phyloP scores from a whole-genome alignment of 2,113 vertebrate species.

The Vidua macroura region DNA sequence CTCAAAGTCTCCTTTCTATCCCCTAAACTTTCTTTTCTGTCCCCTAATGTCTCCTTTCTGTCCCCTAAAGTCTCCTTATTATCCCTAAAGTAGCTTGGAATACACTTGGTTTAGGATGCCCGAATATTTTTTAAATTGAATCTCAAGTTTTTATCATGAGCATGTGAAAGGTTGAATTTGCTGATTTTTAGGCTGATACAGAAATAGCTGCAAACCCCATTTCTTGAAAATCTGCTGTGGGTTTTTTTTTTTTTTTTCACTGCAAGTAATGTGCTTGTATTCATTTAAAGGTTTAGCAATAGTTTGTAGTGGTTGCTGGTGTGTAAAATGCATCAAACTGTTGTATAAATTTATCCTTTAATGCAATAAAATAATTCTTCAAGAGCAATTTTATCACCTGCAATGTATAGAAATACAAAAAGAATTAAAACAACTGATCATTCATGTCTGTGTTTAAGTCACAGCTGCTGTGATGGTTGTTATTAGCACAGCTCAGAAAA shows the following conservation, averaged over 20 bases:
- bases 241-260: not conserved
- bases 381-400: not conserved
- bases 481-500: not conserved
- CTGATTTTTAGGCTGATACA: not conserved
- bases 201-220: not conserved
- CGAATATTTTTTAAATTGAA: not conserved
- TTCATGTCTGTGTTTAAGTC: not conserved
- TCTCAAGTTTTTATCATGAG: conserved; percentile 2
- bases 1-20: not conserved
- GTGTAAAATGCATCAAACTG: not conserved
- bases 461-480: not conserved
- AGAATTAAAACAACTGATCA: not conserved
- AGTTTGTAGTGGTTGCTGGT: not conserved
- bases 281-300: not conserved
- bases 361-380: not conserved
- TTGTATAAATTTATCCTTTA: not conserved
- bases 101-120: not conserved
- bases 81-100: not conserved
- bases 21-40: not conserved
- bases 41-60: not conserved
- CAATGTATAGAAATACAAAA: not conserved
- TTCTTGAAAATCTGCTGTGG: not conserved
- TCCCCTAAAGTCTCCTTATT: not conserved
- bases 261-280: not conserved
- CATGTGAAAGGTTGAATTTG: not conserved